Percentiles rank a stretch among this genome's conserved stretches.
phyloP scores from a whole-genome alignment of 2,888 invertebrate genomes.

The Cancer borealis region DNA sequence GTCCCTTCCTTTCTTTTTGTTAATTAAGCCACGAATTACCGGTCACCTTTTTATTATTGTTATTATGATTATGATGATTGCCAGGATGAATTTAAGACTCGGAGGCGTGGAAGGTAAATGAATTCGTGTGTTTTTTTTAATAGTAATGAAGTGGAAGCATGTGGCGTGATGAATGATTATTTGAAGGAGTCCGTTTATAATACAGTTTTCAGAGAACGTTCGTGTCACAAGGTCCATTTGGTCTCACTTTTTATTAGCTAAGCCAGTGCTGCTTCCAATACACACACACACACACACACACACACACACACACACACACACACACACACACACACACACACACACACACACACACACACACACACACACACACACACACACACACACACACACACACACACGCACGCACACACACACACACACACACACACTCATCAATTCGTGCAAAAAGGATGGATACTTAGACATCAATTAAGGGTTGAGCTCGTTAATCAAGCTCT shows the following conservation, averaged over 20 bases:
- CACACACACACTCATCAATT: neutral
- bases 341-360: conserved; percentile 44
- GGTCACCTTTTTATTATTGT: neutral
- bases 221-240: neutral
- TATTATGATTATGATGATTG: neutral
- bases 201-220: neutral
- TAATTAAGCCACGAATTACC: neutral
- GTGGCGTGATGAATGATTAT: neutral
- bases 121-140: neutral
- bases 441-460: neutral
- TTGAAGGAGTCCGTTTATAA: neutral
- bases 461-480: conserved; percentile 12
- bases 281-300: conserved; percentile 42
- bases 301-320: conserved; percentile 54
- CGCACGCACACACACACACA: too few species aligned
- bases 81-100: conserved; percentile 10
- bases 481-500: neutral
- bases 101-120: neutral
- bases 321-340: neutral
- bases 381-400: conserved; percentile 36
- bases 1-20: neutral
- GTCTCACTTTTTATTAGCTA: neutral
- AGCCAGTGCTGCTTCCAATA: neutral
- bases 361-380: neutral
- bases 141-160: neutral